These are phyloP conservation scores for Microctonus hyperodae DNA, from an alignment of 2,888 invertebrate species.

Conservation along the genomic window DNA sequence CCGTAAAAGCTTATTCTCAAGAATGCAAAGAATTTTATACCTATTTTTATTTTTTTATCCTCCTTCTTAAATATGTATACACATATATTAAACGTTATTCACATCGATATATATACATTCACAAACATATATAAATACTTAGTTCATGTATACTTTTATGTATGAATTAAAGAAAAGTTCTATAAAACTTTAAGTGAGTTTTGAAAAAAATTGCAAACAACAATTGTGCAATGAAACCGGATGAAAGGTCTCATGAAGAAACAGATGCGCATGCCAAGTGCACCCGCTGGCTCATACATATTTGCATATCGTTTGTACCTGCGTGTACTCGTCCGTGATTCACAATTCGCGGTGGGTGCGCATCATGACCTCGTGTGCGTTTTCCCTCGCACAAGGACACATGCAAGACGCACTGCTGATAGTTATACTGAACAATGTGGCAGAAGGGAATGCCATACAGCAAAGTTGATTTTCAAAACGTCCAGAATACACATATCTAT, in stretches of 20 bases:
- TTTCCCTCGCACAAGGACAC: slow-evolving; percentile 15
- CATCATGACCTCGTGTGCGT: background rate
- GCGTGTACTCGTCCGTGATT: slow-evolving; percentile 20
- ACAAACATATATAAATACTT: background rate
- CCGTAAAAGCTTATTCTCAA: background rate
- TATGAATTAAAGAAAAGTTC: background rate
- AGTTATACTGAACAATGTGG: background rate
- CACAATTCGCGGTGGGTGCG: slow-evolving; percentile 25
- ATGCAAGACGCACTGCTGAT: background rate
- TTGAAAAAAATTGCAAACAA: slow-evolving; percentile 14
- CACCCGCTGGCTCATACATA: background rate
- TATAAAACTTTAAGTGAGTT: background rate
- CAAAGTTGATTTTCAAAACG: background rate
- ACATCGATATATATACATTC: too few relatives aligned
- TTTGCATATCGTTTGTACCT: slow-evolving; percentile 21
- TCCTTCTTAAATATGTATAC: too few relatives aligned
- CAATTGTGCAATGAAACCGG: slow-evolving; percentile 13
- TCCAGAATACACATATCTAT: background rate
- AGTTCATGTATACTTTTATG: background rate
- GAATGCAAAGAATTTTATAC: background rate
- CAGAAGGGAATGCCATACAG: background rate
- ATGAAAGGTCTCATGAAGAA: slow-evolving; percentile 19
- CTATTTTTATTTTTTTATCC: background rate
- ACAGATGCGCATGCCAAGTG: slow-evolving; percentile 26
- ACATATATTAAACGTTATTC: too few relatives aligned